Percentiles rank a stretch among this genome's conserved stretches.
These are phyloP conservation scores for Pachypanchax playfairii DNA, from an alignment of 2,113 vertebrate genomes.

Conservation along the genomic window DNA sequence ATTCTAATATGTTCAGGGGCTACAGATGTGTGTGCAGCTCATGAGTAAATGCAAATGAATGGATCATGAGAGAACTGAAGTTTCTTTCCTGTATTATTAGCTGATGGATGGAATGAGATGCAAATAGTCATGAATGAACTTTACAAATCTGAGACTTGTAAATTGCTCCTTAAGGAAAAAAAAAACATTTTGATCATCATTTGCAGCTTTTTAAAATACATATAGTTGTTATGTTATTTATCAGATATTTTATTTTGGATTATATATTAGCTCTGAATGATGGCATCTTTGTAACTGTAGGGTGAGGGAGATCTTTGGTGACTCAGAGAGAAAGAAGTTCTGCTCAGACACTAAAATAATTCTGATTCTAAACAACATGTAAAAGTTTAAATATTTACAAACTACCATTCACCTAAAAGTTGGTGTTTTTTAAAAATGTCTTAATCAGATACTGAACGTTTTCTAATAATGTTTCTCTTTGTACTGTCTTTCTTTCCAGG, in stretches of 20 bases:
- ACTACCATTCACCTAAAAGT: slow-evolving; percentile 8
- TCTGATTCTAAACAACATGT: neutral
- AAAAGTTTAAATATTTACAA: no score
- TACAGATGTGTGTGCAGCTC: slow-evolving; percentile 10
- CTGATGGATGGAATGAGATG: neutral
- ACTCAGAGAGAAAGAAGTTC: slow-evolving; percentile 28
- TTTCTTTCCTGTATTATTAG: neutral
- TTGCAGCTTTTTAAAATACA: neutral
- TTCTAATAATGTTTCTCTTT: slow-evolving; percentile 15
- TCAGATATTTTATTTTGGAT: slow-evolving; percentile 32
- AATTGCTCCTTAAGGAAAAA: neutral
- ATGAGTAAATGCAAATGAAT: slow-evolving; percentile 30
- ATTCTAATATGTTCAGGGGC: neutral
- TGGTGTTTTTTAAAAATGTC: slow-evolving; percentile 2
- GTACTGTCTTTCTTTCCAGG: slow-evolving; percentile 74
- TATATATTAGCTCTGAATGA: slow-evolving; percentile 39
- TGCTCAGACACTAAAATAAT: neutral
- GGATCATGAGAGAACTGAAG: slow-evolving; percentile 17
- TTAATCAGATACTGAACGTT: neutral
- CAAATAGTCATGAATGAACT: neutral
- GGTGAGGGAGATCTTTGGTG: slow-evolving; percentile 33
- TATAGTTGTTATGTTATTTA: slow-evolving; percentile 28
- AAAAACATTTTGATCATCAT: neutral
- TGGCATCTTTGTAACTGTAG: slow-evolving; percentile 44
- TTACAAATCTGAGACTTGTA: neutral